Base-by-base conservation (phyloP, 2,797 vertebrate genomes). In the Apogon talboti region DNA sequence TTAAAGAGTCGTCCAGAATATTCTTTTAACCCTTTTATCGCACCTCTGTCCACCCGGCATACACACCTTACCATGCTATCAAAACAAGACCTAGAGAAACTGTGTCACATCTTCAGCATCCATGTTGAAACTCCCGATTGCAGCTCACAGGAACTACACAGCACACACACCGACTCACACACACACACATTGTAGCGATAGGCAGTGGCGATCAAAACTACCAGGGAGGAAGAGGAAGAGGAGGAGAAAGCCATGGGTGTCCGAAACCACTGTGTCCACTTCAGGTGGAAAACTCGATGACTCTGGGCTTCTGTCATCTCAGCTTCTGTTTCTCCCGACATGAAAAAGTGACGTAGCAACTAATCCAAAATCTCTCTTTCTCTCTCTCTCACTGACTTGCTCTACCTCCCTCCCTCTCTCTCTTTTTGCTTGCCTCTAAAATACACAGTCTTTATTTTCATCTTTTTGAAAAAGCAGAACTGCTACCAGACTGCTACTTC, bases 301-400 rank as follows among this genome's bases (percentile, higher is more conserved):
- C 84, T 90, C 85, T 89, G 83, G 87, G 85, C 90, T 92, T 79
- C 90, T 89, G 86, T 89, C 89, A 85, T 92, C 92, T 90, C 90
- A 85, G 92, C 91, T 93, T 90, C 92, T 91, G 93, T 90, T 92
- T 90, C 90, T 85, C 83, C 89, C 91, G 91, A 92, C 86, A 88
- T 94, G 94, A 94, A 94, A 94, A 94, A 93, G 93, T 95, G 93
- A 95, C 93, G 93, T 94, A 95, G 93, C 90, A 92, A 93, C 92
- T 94, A 94, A 93, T 93, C 90, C 92, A 83, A 88, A 92, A 92
- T 84, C 87, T 87, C 85, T 87, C 87, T 78, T 83, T 84, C 73
- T 55, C 53, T 69, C 74, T 47, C 35, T 67, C 84, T 76, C 84
- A 30, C 85, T 75, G 74, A 63, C 84, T 79, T 74, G 79, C 79